phyloP scores from a whole-genome alignment of 2,797 vertebrate genomes.

The Hemibagrus guttatus region DNA sequence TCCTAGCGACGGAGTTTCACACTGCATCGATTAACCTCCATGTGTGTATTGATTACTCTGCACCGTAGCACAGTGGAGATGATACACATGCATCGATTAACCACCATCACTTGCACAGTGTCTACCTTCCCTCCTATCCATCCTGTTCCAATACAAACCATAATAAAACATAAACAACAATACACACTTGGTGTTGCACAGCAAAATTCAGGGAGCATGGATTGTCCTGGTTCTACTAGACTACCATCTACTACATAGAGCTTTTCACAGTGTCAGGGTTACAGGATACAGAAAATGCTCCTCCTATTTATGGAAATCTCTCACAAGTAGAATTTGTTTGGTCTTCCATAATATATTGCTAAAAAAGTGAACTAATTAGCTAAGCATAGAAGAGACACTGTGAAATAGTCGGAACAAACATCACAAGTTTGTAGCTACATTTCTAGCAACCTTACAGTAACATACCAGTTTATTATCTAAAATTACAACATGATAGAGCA shows the following conservation, averaged over 20 bases:
- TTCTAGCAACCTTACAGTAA: neutral
- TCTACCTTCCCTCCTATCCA: neutral
- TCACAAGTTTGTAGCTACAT: neutral
- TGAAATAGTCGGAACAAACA: neutral
- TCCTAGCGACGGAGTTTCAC: neutral
- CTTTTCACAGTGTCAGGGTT: neutral
- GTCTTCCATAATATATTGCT: neutral
- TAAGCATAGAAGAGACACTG: neutral
- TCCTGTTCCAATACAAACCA: neutral
- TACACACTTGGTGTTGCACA: neutral
- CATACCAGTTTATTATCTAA: neutral
- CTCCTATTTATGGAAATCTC: neutral
- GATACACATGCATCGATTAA: constrained; percentile 23
- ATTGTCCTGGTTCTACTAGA: neutral
- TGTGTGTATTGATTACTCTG: constrained; percentile 35
- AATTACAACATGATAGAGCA: neutral
- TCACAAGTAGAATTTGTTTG: neutral
- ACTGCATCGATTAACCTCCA: constrained; percentile 44
- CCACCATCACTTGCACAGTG: neutral
- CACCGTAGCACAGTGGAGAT: neutral
- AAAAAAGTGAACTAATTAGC: neutral
- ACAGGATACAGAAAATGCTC: neutral
- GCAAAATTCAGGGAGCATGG: neutral
- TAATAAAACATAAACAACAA: neutral
- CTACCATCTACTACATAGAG: neutral